phyloP scores from a whole-genome alignment of 2,113 vertebrate species.

The Irena cyanogastra region DNA sequence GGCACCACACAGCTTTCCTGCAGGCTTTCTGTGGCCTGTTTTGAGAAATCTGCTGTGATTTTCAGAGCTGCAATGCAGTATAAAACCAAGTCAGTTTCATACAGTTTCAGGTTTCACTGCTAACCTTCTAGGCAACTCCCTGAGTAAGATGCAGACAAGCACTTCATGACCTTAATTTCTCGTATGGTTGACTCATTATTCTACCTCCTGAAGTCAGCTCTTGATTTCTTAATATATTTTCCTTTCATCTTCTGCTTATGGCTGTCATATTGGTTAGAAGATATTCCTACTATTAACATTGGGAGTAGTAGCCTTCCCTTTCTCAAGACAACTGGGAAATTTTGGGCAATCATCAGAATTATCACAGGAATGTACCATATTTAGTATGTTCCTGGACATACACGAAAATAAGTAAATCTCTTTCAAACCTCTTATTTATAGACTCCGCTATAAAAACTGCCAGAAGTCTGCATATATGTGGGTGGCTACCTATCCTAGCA shows the following conservation, averaged over 20 bases:
- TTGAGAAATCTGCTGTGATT: conserved; percentile 1
- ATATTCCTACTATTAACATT: not conserved
- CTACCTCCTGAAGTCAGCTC: not conserved
- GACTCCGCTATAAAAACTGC: not conserved
- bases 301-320: not conserved
- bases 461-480: not conserved
- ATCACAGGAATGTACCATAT: not conserved
- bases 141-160: not conserved
- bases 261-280: not conserved
- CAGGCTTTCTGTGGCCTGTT: not conserved
- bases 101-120: conserved; percentile 3
- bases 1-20: not conserved
- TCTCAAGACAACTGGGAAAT: not conserved
- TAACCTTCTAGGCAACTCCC: not conserved
- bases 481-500: fast-evolving
- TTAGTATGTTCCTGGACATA: not conserved
- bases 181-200: conserved; percentile 17
- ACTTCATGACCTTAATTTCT: not conserved
- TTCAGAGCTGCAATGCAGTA: not conserved
- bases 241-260: not conserved
- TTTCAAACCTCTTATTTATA: not conserved
- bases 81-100: not conserved
- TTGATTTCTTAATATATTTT: conserved; percentile 28
- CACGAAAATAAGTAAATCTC: not conserved
- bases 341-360: not conserved